Base-by-base conservation (phyloP, 2,888 invertebrate genomes). In the Ennomos erosarius region DNA sequence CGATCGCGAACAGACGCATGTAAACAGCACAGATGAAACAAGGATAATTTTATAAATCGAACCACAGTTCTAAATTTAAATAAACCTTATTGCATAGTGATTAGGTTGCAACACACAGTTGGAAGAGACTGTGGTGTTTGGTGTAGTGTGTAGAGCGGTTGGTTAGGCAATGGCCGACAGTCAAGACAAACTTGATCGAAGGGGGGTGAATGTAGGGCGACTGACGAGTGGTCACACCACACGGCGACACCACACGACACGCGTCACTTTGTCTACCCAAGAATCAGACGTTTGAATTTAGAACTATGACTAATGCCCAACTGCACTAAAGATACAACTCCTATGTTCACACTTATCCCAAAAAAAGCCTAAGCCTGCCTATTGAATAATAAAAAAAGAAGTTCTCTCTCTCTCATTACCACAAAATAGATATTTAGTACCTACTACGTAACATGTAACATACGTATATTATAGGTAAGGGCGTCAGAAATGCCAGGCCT, bases 201-300 rank as follows among this genome's bases (percentile, higher is more conserved):
- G 88, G 86, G 87, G 87, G 88, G 87, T 88, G 78, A 85, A 90
- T 89, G 89, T 90, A 87, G 88, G 88, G 83, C 89, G 84, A 83
- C 74, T 55, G 57, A 84, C 89, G 84, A 83, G 74, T 55, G 57
- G 53, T 59, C 60, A 60, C 49, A n/a, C n/a, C 60, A 60, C 60
- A 57, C 55, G 53, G 64, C 61, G 47, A 46, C 38, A 36, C 16
- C 26, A 43, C 9, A 34, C n/a, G 56, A 12, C 39, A 26, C 26
- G 26, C 26, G 26, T 4, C 26, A 6, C 26, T 4, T 3, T 26
- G 26, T 26, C 26, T 26, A 6, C 0, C 26, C 26, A 6, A 6
- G 26, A 6, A 26, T 26, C 3, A 26, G 26, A 26, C 26, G 3
- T 26, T 26, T 26, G 4, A 26, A 26, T 26, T 26, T 26, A 26